Percentiles rank a stretch among this genome's conserved stretches.
phyloP scores from a whole-genome alignment of 2,888 invertebrate species.

The Hypomecis atomaria region DNA sequence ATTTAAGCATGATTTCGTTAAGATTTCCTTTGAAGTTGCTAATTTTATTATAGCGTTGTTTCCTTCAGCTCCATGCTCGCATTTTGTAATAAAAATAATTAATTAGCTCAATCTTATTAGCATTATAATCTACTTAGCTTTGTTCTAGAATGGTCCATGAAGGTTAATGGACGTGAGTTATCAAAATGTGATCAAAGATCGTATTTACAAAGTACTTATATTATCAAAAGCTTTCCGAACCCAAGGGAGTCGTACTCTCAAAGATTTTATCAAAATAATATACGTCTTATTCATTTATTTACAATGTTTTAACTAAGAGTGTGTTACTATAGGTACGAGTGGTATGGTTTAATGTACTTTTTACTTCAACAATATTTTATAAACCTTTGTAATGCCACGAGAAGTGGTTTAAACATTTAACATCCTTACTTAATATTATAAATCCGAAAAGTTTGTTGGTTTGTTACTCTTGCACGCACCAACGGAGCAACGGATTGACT shows the following conservation, averaged over 20 bases:
- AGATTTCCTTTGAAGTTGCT: neutral
- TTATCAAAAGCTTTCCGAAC: neutral
- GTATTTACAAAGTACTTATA: neutral
- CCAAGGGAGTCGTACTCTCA: neutral
- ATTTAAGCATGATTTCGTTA: slow-evolving; percentile 24
- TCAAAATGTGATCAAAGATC: slow-evolving; percentile 19
- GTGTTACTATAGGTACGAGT: too few relatives aligned
- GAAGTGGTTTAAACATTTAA: too few relatives aligned
- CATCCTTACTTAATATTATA: too few relatives aligned
- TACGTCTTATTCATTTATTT: too few relatives aligned
- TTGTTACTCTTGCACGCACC: too few relatives aligned
- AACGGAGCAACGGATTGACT: too few relatives aligned
- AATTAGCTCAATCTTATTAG: slow-evolving; percentile 16
- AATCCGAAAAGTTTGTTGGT: too few relatives aligned
- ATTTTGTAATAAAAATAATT: slow-evolving; percentile 7
- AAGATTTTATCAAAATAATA: neutral
- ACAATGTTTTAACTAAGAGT: too few relatives aligned
- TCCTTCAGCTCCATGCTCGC: neutral
- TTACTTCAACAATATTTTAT: too few relatives aligned
- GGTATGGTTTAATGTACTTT: too few relatives aligned
- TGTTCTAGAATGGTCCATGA: slow-evolving; percentile 71
- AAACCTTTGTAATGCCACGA: too few relatives aligned
- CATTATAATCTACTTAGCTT: slow-evolving; percentile 38
- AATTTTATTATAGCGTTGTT: slow-evolving; percentile 27
- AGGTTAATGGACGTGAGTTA: slow-evolving; percentile 70